A percentile compares a stretch with the other conserved stretches of the same genome.
These are phyloP conservation scores for Cepaea nemoralis DNA, from an alignment of 1,140 invertebrate genomes.

Conservation along the genomic window DNA sequence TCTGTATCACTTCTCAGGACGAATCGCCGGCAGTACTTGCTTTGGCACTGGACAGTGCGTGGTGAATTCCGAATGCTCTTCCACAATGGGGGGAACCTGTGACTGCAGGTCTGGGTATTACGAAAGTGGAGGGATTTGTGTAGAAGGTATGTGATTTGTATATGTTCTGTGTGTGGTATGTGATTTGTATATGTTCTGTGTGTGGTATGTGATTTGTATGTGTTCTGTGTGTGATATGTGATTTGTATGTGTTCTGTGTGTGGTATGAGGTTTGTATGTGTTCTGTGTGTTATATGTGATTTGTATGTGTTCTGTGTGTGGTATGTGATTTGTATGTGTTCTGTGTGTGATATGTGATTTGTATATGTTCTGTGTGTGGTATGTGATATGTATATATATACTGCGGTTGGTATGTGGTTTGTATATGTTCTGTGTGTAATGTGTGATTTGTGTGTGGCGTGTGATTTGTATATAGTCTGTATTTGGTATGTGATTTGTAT, in stretches of 20 bases:
- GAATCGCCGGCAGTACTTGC: slow-evolving; percentile 29
- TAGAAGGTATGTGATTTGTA: slow-evolving; percentile 24
- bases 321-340: neutral
- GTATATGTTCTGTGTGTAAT: no score
- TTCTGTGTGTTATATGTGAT: neutral
- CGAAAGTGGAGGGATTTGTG: slow-evolving; percentile 29
- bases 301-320: slow-evolving; percentile 30
- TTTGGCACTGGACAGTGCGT: slow-evolving; percentile 46
- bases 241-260: neutral
- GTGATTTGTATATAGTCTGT: no score
- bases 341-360: no score
- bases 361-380: no score
- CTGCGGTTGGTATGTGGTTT: no score
- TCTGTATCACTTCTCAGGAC: slow-evolving; percentile 3
- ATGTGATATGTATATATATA: no score
- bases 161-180: no score
- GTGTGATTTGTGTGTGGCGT: no score
- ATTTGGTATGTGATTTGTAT: no score
- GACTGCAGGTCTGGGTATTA: slow-evolving; percentile 41
- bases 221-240: no score
- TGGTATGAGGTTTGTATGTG: neutral
- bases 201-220: neutral
- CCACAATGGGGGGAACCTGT: slow-evolving; percentile 42
- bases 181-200: no score
- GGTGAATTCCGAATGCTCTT: slow-evolving; percentile 40